Evolutionary conservation across 2,888 invertebrate species (phyloP).

Genomic region (Stenchaetothrips biformis): DNA sequence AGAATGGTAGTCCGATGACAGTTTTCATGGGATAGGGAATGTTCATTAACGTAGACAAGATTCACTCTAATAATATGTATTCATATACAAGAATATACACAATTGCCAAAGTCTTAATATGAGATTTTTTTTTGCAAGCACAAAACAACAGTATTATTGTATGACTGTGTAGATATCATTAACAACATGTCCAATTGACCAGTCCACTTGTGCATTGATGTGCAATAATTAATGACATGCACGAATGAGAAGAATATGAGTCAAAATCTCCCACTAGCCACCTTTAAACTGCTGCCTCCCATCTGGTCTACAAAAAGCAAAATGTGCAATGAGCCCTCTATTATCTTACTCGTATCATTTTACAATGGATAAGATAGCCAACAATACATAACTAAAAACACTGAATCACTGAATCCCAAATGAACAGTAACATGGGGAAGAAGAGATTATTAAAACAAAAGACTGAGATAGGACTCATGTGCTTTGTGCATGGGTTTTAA

Average conservation of each 20-base stretch:
- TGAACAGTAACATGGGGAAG: no score
- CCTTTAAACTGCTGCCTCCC: neutral
- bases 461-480: neutral
- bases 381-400: neutral
- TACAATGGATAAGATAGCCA: neutral
- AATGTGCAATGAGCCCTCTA: conserved; percentile 7
- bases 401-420: no score
- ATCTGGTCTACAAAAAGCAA: conserved; percentile 11
- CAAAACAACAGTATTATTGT: neutral
- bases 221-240: neutral
- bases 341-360: neutral
- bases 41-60: neutral
- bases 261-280: neutral
- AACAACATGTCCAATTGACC: conserved; percentile 21
- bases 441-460: neutral
- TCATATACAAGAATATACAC: conserved; percentile 25
- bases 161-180: neutral
- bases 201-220: conserved; percentile 3
- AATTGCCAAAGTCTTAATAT: conserved; percentile 21
- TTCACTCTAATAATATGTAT: conserved; percentile 22
- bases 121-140: conserved; percentile 16
- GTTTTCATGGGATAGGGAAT: no score
- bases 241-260: neutral
- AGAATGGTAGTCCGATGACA: no score
- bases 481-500: no score